Percentiles rank a stretch among this genome's conserved stretches.
phyloP scores from a whole-genome alignment of 2,113 vertebrate species.

The Haliaeetus leucogaster region DNA sequence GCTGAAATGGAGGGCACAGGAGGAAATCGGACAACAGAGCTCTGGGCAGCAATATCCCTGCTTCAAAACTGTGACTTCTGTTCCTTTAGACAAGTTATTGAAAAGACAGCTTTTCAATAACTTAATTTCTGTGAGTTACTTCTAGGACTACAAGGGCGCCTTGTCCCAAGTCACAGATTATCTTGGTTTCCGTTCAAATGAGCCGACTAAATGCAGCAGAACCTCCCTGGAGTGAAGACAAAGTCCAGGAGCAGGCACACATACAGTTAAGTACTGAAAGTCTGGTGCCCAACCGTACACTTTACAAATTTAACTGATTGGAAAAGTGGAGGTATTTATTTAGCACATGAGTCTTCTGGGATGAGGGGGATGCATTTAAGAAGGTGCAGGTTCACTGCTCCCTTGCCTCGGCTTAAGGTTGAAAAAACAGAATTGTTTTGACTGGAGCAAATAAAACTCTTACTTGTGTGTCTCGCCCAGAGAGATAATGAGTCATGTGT shows the following conservation, averaged over 20 bases:
- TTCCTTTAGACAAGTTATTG: neutral
- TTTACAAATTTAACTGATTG: neutral
- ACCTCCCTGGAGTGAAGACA: neutral
- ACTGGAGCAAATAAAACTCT: conserved; percentile 11
- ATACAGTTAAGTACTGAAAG: neutral
- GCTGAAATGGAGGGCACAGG: neutral
- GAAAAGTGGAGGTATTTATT: conserved; percentile 12
- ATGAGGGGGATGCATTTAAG: neutral
- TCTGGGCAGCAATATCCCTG: neutral
- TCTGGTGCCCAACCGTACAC: fast-evolving
- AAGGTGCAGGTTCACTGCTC: conserved; percentile 9
- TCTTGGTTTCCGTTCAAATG: neutral
- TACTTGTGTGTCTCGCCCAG: conserved; percentile 32
- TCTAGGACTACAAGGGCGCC: fast-evolving
- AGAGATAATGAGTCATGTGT: conserved; percentile 59
- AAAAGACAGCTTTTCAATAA: neutral
- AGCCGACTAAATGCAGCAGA: neutral
- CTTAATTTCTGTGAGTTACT: neutral
- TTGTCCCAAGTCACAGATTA: too few species aligned
- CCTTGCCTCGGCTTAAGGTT: neutral
- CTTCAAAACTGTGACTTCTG: neutral
- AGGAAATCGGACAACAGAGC: fast-evolving
- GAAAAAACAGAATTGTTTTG: conserved; percentile 4
- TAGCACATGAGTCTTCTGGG: neutral
- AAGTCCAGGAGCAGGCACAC: neutral